Evolutionary conservation across 2,797 vertebrate species (phyloP), one percentile per base, ranked within the genome.

Genomic region (Hydrolagus colliei): DNA sequence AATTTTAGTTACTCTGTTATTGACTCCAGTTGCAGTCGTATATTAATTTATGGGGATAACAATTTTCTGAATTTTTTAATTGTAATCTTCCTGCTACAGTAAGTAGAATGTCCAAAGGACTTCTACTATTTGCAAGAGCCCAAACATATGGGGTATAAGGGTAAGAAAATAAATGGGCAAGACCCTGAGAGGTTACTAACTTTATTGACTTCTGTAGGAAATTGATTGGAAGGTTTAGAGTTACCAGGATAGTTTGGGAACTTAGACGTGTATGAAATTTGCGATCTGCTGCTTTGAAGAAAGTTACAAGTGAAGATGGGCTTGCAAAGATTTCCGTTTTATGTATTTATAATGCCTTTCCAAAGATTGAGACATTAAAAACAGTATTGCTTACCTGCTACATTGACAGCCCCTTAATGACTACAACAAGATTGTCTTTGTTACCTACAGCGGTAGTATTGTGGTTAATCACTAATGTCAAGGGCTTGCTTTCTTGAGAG

Each of bases 371-470:
- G 75, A 9, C 61, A 14, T n/a, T 65, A 41, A 52, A 52, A 52
- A 41, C 79, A 18, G 8, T 41, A 67, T 80, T 65, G 61, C 61
- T 27, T 80, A 9, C 22, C 32, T 35, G 63, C 71, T n/a, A 41
- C 67, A 20, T 84, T 84, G 79, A 84, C 63, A 20, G 63, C 65
- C 78, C 32, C 71, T 84, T 84, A 20, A 71, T 68, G 79, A 84
- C 65, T 12, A 16, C 65, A 71, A 71, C 79, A 71, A 35, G 16
- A 84, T 35, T 68, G 32, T 27, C 65, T 84, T 84, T 18, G 41
- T 52, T 65, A 20, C 68, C 27, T 32, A 73, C 27, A 14, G 12
- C 14, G 67, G 22, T 68, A 12, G 59, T 77, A 82, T 67, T 82
- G 79, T 82, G 62, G 27, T 68, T n/a, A 11, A 82, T 2, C 63